Conservation (phyloP, 1,140 invertebrate species). For the Anastrepha ludens region DNA sequence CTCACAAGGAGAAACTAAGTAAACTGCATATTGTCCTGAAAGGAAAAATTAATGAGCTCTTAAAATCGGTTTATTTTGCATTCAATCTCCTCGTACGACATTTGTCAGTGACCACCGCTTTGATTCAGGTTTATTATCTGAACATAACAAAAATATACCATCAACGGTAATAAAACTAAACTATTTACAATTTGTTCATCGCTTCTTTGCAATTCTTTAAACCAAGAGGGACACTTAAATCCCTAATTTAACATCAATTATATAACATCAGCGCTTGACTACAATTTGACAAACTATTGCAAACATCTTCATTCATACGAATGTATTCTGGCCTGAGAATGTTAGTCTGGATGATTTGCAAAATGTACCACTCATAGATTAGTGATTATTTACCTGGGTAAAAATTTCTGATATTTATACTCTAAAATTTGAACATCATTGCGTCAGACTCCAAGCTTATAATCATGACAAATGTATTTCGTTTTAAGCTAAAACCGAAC, state of each 20-base stretch:
- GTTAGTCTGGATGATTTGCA: not conserved
- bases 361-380: not conserved
- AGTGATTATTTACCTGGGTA: not conserved
- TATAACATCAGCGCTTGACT: constrained; percentile 10
- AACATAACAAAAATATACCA: not conserved
- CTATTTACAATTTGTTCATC: not conserved
- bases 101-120: not conserved
- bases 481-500: not conserved
- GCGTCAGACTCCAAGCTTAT: not conserved
- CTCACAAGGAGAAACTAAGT: constrained; percentile 4
- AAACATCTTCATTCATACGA: not conserved
- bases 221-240: not conserved
- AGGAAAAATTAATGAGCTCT: not conserved
- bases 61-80: no score
- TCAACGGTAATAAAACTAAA: not conserved
- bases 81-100: not conserved
- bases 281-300: constrained; percentile 22
- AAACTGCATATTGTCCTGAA: constrained; percentile 1
- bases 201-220: not conserved
- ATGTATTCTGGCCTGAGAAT: not conserved
- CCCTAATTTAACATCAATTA: constrained; percentile 23
- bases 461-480: constrained; percentile 18
- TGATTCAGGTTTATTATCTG: not conserved
- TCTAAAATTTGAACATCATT: not conserved
- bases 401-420: not conserved